Evolutionary conservation across 2,888 invertebrate genomes (phyloP), one percentile per base, ranked within the genome.

Genomic region (Aleiodes leptofemur): DNA sequence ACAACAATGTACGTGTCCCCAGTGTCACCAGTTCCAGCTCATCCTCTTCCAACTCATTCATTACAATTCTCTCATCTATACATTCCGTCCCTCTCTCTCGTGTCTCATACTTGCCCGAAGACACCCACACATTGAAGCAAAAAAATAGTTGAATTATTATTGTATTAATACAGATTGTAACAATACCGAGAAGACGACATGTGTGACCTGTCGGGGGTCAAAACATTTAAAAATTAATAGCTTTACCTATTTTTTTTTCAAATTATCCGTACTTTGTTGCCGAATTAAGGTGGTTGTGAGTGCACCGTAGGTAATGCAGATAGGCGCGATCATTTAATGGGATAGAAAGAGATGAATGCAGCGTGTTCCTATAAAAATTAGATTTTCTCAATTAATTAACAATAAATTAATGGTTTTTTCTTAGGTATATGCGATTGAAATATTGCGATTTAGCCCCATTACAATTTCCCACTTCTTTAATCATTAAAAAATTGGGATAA

Each of bases 181-280:
- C 61, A 50, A 38, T 57, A 29, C 38, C 61, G 4, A 61, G 38
- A 61, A 56, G 55, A 13, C 29, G 31, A 48, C 72, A 53, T 56
- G 55, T 68, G 68, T 72, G 77, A 71, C 77, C 74, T 68, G 51
- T 73, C 71, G 72, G 48, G 82, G 86, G 87, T 87, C 85, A 88
- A 87, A 85, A 77, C 85, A 84, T 86, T 86, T 83, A 84, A 87
- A 87, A 84, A 82, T 48, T 31, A 51, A 23, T 9, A 43, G 64
- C 50, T 14, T 72, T 53, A 72, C 51, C 51, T 72, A 64, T 50
- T 13, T 43, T 59, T 50, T 50, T 23, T 23, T 23, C 23, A 50
- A 3, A 48, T n/a, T 23, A 68, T 68, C 48, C 13, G 14, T 14
- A 43, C 43, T 43, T 11, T 43, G 7, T 43, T 8, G 43, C 9